Percentiles rank a stretch among this genome's conserved stretches.
Conservation (phyloP, 2,797 vertebrate genomes). For the Chaunax sp. region DNA sequence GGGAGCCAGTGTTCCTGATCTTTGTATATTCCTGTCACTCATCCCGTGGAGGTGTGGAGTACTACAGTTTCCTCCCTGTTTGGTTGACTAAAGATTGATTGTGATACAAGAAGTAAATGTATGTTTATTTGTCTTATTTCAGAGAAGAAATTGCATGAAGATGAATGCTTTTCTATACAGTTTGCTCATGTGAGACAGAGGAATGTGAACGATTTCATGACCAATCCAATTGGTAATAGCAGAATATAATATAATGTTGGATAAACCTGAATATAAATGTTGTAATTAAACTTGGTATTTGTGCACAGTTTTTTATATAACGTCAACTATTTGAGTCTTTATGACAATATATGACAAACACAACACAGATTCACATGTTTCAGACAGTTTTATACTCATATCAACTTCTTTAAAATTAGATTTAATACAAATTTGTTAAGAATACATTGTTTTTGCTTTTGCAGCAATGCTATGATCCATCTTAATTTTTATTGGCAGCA, state of each 20-base stretch:
- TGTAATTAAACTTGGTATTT: neutral
- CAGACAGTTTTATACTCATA: neutral
- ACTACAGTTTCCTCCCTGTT: neutral
- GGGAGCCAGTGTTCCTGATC: neutral
- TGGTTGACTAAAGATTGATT: neutral
- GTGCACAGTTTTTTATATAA: neutral
- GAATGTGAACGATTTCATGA: conserved; percentile 6
- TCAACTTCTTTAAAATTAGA: neutral
- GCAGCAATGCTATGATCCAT: neutral
- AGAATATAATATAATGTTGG: no score
- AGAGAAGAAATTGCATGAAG: neutral
- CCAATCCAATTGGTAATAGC: neutral
- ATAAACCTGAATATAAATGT: no score
- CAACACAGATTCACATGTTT: neutral
- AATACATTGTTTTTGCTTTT: conserved; percentile 4
- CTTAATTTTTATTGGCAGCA: conserved; percentile 4
- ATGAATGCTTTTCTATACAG: neutral
- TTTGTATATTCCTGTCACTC: conserved; percentile 19
- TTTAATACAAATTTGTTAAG: neutral
- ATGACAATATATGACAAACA: neutral
- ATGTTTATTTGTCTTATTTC: neutral
- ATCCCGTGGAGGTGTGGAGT: neutral
- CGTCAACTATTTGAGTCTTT: neutral
- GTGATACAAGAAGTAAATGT: neutral
- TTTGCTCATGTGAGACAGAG: neutral